phyloP scores from a whole-genome alignment of 2,888 invertebrate genomes.

The Seira musarum region DNA sequence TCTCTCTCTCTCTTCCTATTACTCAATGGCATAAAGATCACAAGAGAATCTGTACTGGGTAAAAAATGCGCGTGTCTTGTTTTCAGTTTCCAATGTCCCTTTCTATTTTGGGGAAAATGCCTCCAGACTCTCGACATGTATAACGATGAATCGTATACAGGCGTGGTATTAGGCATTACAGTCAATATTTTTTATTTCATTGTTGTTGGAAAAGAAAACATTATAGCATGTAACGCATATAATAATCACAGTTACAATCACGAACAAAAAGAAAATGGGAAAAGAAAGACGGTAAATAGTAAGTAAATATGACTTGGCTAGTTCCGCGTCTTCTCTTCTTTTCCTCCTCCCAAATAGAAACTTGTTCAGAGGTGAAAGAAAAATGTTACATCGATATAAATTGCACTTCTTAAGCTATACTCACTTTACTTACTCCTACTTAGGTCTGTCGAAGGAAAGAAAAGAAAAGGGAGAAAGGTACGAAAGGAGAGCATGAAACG shows the following conservation, averaged over 20 bases:
- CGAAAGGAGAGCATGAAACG: no score
- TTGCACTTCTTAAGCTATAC: not conserved
- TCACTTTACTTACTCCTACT: not conserved
- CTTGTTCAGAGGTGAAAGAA: not conserved
- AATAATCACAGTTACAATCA: not conserved
- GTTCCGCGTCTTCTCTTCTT: slow-evolving; percentile 11
- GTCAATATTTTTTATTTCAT: not conserved
- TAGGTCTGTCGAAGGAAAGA: no score
- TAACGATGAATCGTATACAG: slow-evolving; percentile 45
- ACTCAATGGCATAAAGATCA: slow-evolving; percentile 28
- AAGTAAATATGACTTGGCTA: not conserved
- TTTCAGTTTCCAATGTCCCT: slow-evolving; percentile 11
- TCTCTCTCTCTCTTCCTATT: slow-evolving; percentile 11
- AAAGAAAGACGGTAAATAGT: not conserved
- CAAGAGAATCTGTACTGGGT: slow-evolving; percentile 5
- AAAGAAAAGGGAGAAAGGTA: not conserved
- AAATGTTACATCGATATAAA: not conserved
- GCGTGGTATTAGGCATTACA: slow-evolving; percentile 44
- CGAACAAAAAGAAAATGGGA: not conserved
- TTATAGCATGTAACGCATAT: not conserved
- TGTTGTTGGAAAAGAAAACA: not conserved
- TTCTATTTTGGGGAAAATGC: not conserved
- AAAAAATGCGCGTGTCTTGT: slow-evolving; percentile 28
- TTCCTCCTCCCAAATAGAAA: slow-evolving; percentile 3
- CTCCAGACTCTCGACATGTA: no score